phyloP scores from a whole-genome alignment of 1,140 invertebrate species.

The Tetramorium alpestre region DNA sequence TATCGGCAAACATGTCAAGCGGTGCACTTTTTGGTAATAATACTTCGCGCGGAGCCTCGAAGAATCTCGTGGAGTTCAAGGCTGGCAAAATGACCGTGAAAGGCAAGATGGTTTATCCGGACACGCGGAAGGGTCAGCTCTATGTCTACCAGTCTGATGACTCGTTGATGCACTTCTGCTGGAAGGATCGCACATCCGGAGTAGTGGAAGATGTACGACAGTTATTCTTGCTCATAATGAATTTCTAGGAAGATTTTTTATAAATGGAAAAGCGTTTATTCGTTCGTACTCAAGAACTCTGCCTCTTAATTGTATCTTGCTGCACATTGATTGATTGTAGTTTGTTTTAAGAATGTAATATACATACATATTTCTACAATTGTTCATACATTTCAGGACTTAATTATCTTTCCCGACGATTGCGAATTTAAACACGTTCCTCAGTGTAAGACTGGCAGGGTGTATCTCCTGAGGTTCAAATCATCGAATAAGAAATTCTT shows the following conservation, averaged over 20 bases:
- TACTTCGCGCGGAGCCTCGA: constrained; percentile 91
- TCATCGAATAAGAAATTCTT: constrained; percentile 96
- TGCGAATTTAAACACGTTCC: constrained; percentile 98
- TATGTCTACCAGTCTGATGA: constrained; percentile 99
- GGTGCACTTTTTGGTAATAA: constrained; percentile 91
- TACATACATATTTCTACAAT: background rate
- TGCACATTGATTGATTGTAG: constrained; percentile 67
- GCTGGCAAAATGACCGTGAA: constrained; percentile 99
- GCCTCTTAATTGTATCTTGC: background rate
- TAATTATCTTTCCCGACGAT: constrained; percentile 99
- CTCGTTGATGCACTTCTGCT: constrained; percentile 98
- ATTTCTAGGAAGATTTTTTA: constrained; percentile 20
- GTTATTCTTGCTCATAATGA: constrained; percentile 16
- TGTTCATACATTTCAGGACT: constrained; percentile 89
- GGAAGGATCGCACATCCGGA: constrained; percentile 96
- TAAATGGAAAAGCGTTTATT: constrained; percentile 70
- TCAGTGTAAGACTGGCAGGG: constrained; percentile 98
- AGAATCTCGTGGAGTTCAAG: constrained; percentile 97
- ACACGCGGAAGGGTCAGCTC: constrained; percentile 97
- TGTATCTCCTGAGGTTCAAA: constrained; percentile 98
- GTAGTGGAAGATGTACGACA: constrained; percentile 90
- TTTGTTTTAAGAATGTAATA: constrained; percentile 27
- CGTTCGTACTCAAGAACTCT: background rate
- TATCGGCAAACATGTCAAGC: constrained; percentile 82
- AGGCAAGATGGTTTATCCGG: constrained; percentile 97